These are phyloP conservation scores for Raphicerus campestris DNA, from an alignment of 2,113 vertebrate species.

Conservation along the genomic window DNA sequence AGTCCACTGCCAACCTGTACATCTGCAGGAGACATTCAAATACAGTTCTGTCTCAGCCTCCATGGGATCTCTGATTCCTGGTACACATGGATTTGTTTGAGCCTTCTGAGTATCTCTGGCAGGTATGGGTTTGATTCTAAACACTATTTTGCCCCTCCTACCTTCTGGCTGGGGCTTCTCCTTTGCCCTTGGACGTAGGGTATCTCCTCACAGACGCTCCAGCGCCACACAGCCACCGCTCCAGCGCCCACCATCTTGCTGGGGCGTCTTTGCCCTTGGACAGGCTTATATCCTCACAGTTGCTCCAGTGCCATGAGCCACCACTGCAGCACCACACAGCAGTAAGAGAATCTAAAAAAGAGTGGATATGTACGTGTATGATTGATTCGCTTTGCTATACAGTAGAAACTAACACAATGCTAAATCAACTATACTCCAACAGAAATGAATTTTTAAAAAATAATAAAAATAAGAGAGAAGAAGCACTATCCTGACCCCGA, in stretches of 20 bases:
- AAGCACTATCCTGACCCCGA: background rate
- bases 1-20: background rate
- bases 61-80: background rate
- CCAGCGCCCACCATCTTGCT: background rate
- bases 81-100: background rate
- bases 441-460: background rate
- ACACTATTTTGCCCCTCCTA: background rate
- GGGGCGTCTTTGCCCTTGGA: background rate
- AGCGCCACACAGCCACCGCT: background rate
- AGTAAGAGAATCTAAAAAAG: background rate
- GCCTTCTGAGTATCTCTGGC: background rate
- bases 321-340: background rate
- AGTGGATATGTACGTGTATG: background rate
- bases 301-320: rapidly evolving
- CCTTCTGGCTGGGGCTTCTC: background rate
- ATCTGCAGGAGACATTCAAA: background rate
- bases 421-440: background rate
- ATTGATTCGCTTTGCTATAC: background rate
- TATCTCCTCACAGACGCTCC: background rate
- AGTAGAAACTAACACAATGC: background rate
- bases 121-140: background rate
- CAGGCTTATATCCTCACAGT: background rate
- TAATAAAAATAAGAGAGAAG: background rate
- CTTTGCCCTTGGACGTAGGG: background rate
- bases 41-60: background rate